Base-by-base conservation (phyloP, 2,113 vertebrate genomes). In the Drymodes brunneopygia region DNA sequence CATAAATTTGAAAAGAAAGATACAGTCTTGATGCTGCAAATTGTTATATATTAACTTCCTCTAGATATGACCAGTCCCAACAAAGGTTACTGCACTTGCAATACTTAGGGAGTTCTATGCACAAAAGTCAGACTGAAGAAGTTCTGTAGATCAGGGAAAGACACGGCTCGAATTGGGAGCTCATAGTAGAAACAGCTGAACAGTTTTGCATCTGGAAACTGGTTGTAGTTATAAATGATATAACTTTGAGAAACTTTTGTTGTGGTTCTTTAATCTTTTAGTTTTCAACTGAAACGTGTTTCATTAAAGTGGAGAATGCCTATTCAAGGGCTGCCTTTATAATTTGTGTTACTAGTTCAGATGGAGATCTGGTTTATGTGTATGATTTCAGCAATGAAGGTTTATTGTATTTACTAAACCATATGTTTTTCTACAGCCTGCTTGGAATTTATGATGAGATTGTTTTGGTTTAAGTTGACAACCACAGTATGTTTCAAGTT, bases 241-340 rank as follows among this genome's bases (percentile, higher is more conserved):
- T 18, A 70, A 74, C 83, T 70, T 69, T 36, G 90, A 71, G 89
- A 94, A 97, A 95, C 92, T 94, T 97, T 96, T 95, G 67, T 92
- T 97, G 90, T 92, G 88, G 97, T 72, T 93, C 97, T 97, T 98
- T 96, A 97, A 98, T 98, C 97, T 98, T 97, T 87, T 56, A 82
- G 88, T 98, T 98, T 97, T 96, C 86, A 95, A 87, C 71, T 79
- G 84, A 95, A 97, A 97, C 88, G 96, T 97, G 97, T 97, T 98
- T 98, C 97, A 98, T 98, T 98, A 98, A 97, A 97, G 87, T 91
- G 70, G 87, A 60, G 83, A 88, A 93, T 95, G 95, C 45, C 94
- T 97, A 92, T 97, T 97, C 95, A 88, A 96, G 82, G 82, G 33
- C 79, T 97, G 94, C 94, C 91, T 98, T 94, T 95, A 93, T 95